These are phyloP conservation scores for Iguana delicatissima DNA, from an alignment of 2,797 vertebrate genomes.

Conservation along the genomic window DNA sequence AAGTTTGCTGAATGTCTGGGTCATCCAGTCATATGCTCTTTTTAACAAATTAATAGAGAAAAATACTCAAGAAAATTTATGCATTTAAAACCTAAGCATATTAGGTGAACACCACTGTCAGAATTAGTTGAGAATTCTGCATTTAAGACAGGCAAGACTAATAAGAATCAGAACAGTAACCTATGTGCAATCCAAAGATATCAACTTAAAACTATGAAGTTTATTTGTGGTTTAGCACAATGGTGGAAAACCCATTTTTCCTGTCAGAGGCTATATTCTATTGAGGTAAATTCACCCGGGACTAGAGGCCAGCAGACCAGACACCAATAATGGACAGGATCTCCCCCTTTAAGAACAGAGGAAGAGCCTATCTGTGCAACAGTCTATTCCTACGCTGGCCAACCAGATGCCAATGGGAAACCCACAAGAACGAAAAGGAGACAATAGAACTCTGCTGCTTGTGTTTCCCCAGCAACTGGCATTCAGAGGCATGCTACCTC, in stretches of 20 bases:
- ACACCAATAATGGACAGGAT: not conserved
- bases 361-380: not conserved
- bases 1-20: too few species aligned
- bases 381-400: not conserved
- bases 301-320: not conserved
- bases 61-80: not conserved
- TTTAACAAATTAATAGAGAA: not conserved
- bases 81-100: not conserved
- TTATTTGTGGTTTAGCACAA: not conserved
- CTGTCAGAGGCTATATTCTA: not conserved
- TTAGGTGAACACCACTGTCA: not conserved
- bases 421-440: not conserved
- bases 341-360: not conserved
- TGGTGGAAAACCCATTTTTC: not conserved
- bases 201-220: not conserved
- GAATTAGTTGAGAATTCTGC: not conserved
- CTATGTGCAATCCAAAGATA: not conserved
- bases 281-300: not conserved
- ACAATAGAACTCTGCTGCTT: not conserved
- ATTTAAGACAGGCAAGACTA: constrained; percentile 13
- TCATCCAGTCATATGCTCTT: not conserved
- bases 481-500: not conserved
- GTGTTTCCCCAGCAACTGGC: not conserved
- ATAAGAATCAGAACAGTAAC: not conserved
- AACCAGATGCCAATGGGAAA: not conserved